Evolutionary conservation across 2,888 invertebrate species (phyloP).

Genomic region (Ophion costatus): DNA sequence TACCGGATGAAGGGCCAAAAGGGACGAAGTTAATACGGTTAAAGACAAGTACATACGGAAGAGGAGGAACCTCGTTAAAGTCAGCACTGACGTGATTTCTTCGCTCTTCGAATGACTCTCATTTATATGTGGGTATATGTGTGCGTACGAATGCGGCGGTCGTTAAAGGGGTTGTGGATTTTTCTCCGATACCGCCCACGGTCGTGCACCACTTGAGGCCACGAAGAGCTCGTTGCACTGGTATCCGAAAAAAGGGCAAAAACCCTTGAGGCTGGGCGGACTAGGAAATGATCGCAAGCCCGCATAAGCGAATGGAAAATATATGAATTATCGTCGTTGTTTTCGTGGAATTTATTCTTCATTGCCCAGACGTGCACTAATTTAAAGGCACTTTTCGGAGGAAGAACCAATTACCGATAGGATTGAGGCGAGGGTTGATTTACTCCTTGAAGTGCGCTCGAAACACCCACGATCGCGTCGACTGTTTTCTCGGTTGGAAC

Average conservation of each 20-base stretch:
- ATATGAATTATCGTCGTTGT: not conserved
- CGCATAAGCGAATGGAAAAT: not conserved
- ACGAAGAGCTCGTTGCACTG: conserved; percentile 14
- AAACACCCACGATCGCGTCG: too few relatives aligned
- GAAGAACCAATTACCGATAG: conserved; percentile 9
- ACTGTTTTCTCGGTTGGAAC: not conserved
- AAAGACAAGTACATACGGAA: not conserved
- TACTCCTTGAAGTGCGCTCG: too few relatives aligned
- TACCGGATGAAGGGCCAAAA: not conserved
- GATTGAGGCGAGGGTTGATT: too few relatives aligned
- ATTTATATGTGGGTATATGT: not conserved
- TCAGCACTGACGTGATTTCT: conserved; percentile 51
- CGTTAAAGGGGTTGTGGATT: conserved; percentile 53
- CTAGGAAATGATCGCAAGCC: not conserved
- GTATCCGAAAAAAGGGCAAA: not conserved
- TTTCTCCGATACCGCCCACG: conserved; percentile 38
- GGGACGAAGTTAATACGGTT: not conserved
- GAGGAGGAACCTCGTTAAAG: conserved; percentile 51
- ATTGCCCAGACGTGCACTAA: not conserved
- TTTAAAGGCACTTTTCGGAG: not conserved
- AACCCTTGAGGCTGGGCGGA: not conserved
- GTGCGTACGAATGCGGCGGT: conserved; percentile 14
- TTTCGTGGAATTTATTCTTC: not conserved
- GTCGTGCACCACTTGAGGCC: not conserved
- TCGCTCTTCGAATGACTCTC: conserved; percentile 3